Percentiles rank a stretch among this genome's conserved stretches.
Evolutionary conservation across 2,888 invertebrate genomes (phyloP).

Genomic region (Lacanobia wlatinum): DNA sequence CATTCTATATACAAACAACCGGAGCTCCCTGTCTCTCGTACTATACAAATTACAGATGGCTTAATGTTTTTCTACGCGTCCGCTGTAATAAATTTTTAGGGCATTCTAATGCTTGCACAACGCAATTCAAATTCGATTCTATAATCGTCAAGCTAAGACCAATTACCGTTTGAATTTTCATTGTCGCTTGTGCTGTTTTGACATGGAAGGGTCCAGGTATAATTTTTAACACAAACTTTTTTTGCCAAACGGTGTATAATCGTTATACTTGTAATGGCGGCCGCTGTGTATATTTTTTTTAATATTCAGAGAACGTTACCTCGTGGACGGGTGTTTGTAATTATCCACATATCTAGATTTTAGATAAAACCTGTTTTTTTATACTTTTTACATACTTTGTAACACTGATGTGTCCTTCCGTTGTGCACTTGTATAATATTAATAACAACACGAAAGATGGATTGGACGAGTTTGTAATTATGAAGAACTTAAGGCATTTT

Average conservation of each 20-base stretch:
- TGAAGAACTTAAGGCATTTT: conserved; percentile 46
- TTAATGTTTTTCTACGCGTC: conserved; percentile 86
- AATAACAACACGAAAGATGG: conserved; percentile 66
- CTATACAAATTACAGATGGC: conserved; percentile 86
- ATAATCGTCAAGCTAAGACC: neutral
- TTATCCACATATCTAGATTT: conserved; percentile 87
- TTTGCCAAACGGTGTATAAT: conserved; percentile 84
- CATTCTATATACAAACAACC: conserved; percentile 45
- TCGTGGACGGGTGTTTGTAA: conserved; percentile 83
- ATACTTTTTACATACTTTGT: conserved; percentile 78
- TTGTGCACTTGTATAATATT: conserved; percentile 64
- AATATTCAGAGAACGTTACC: conserved; percentile 83
- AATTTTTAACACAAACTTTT: conserved; percentile 86
- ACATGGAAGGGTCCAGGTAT: conserved; percentile 64
- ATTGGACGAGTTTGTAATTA: conserved; percentile 50
- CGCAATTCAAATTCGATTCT: conserved; percentile 63
- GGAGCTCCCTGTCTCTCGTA: conserved; percentile 76
- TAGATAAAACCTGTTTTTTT: conserved; percentile 80
- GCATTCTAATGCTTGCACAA: conserved; percentile 71
- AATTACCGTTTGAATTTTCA: conserved; percentile 34
- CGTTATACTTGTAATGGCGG: conserved; percentile 84
- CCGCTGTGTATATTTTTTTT: conserved; percentile 73
- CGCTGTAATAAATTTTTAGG: conserved; percentile 79
- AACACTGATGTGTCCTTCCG: conserved; percentile 82
- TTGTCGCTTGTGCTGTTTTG: conserved; percentile 65